phyloP scores from a whole-genome alignment of 2,797 vertebrate genomes.

The Enteromius fasciolatus region DNA sequence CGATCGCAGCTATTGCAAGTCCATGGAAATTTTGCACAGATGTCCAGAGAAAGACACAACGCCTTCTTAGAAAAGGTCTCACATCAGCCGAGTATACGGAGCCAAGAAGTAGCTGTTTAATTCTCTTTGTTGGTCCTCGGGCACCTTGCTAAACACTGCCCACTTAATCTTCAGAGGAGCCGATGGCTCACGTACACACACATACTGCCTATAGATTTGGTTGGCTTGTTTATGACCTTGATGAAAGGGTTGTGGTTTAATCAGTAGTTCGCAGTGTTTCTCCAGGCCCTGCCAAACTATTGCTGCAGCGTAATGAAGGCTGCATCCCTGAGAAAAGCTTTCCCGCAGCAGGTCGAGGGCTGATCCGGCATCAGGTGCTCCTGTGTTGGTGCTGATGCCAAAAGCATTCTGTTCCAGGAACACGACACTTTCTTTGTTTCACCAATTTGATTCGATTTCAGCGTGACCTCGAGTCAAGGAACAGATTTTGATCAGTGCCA shows the following conservation, averaged over 20 bases:
- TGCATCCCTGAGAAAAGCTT: conserved; percentile 45
- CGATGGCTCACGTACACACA: conserved; percentile 27
- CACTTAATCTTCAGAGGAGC: conserved; percentile 57
- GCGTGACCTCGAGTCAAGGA: conserved; percentile 33
- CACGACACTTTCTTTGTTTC: conserved; percentile 21
- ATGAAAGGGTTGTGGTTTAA: conserved; percentile 69
- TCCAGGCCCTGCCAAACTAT: conserved; percentile 31
- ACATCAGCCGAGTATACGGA: background rate
- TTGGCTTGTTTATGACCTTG: conserved; percentile 67
- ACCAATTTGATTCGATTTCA: conserved; percentile 17
- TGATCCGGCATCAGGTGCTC: conserved; percentile 29
- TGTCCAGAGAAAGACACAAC: conserved; percentile 27
- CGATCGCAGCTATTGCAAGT: conserved; percentile 68
- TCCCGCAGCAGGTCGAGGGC: conserved; percentile 41
- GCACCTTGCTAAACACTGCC: conserved; percentile 51
- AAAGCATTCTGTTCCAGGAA: conserved; percentile 31
- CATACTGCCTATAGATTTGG: conserved; percentile 40
- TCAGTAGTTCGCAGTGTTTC: conserved; percentile 63
- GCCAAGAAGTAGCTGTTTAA: conserved; percentile 27
- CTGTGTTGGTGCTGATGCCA: conserved; percentile 37
- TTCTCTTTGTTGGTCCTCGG: conserved; percentile 51
- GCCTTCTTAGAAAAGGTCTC: conserved; percentile 43
- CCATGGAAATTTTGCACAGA: conserved; percentile 58
- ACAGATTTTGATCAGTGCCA: conserved; percentile 11
- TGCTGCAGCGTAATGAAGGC: conserved; percentile 59